Percentiles rank a stretch among this genome's conserved stretches.
These are phyloP conservation scores for Chaenodraco wilsoni DNA, from an alignment of 2,797 vertebrate genomes.

Conservation along the genomic window DNA sequence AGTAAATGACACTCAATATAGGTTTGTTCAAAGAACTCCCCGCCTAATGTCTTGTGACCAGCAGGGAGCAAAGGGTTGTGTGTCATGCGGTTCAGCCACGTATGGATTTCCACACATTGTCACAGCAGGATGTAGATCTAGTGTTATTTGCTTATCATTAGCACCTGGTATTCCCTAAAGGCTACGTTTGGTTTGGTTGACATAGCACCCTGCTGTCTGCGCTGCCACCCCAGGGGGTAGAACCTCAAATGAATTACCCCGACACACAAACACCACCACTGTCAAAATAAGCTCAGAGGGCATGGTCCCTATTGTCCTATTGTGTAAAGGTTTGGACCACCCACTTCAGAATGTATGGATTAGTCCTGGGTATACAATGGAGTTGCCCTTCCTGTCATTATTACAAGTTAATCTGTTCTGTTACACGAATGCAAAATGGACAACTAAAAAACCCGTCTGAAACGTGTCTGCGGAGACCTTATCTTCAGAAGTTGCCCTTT, in stretches of 20 bases:
- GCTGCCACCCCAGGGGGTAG: slow-evolving; percentile 13
- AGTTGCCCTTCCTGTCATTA: neutral
- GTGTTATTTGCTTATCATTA: slow-evolving; percentile 13
- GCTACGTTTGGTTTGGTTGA: slow-evolving; percentile 27
- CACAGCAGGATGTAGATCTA: neutral
- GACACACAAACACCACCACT: neutral
- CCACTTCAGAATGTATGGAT: neutral
- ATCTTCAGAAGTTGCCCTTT: neutral
- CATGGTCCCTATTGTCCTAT: neutral
- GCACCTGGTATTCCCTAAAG: neutral
- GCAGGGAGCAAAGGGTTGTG: neutral
- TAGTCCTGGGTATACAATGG: neutral
- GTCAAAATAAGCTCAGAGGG: slow-evolving; percentile 34
- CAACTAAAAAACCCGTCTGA: neutral
- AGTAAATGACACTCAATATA: neutral
- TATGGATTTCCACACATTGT: neutral
- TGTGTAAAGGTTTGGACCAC: slow-evolving; percentile 11
- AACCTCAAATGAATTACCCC: slow-evolving; percentile 28
- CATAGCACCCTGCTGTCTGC: slow-evolving; percentile 18
- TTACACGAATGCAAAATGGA: neutral
- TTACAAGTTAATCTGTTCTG: neutral
- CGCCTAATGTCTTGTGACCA: neutral
- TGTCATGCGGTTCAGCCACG: neutral
- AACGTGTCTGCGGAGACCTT: neutral
- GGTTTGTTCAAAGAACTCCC: neutral